These are phyloP conservation scores for Ylistrum balloti DNA, from an alignment of 1,140 invertebrate species.

Conservation along the genomic window DNA sequence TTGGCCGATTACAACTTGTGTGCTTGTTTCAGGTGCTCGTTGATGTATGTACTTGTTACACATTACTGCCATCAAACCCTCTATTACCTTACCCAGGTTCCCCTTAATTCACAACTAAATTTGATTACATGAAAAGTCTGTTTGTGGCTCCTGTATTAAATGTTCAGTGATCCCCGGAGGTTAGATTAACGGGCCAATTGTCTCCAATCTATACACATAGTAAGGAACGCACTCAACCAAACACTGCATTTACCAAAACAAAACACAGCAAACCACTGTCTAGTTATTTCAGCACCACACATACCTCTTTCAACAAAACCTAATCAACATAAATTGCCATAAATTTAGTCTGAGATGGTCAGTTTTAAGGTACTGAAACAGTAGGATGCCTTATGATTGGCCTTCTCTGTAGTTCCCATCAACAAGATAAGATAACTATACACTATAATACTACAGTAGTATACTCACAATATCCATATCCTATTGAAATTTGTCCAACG, in stretches of 20 bases:
- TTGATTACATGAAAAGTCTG: background rate
- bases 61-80: background rate
- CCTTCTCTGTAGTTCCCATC: background rate
- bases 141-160: background rate
- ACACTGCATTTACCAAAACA: background rate
- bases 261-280: no score
- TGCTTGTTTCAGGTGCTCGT: background rate
- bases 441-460: background rate
- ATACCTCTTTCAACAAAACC: background rate
- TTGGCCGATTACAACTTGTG: constrained; percentile 13
- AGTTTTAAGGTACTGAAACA: background rate
- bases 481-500: background rate
- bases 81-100: background rate
- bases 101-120: background rate
- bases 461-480: constrained; percentile 1
- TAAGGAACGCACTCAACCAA: background rate
- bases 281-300: background rate
- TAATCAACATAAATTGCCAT: background rate
- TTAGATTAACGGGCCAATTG: background rate
- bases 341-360: background rate
- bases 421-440: background rate
- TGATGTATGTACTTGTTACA: background rate
- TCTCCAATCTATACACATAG: background rate
- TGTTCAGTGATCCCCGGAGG: background rate
- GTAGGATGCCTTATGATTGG: background rate